phyloP scores from a whole-genome alignment of 30 jellyfish, hydroid and myxozoan genomes.

The Turritopsis dohrnii region DNA sequence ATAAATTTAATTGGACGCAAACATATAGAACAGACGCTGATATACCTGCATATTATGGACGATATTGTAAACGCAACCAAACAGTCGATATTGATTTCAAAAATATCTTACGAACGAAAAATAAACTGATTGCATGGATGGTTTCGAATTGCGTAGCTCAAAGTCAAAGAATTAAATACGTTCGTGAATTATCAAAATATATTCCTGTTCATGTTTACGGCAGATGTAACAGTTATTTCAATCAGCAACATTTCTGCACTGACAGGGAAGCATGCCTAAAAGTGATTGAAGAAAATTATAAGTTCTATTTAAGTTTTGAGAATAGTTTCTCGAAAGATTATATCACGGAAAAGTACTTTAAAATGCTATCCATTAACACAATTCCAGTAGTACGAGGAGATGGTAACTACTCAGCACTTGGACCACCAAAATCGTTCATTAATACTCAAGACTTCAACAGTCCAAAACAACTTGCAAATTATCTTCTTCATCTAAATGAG shows the following conservation, averaged over 20 bases:
- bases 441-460: constrained; percentile 41
- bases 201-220: constrained; percentile 53
- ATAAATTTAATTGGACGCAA: constrained; percentile 6
- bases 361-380: constrained; percentile 59
- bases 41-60: neutral
- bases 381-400: constrained; percentile 86
- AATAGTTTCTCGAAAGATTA: constrained; percentile 60
- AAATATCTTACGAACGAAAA: neutral
- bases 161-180: constrained; percentile 44
- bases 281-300: constrained; percentile 34
- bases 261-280: constrained; percentile 21
- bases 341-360: constrained; percentile 63
- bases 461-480: constrained; percentile 62
- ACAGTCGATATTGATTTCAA: neutral
- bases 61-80: neutral
- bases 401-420: constrained; percentile 33
- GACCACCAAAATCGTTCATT: constrained; percentile 48
- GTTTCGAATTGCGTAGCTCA: neutral
- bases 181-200: constrained; percentile 39
- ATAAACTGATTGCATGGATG: constrained; percentile 6
- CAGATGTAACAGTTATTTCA: constrained; percentile 47
- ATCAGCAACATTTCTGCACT: constrained; percentile 33
- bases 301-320: constrained; percentile 63
- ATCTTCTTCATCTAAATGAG: constrained; percentile 32
- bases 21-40: constrained; percentile 1